A percentile compares a stretch with the other conserved stretches of the same genome.
These are phyloP conservation scores for Falco peregrinus DNA, from an alignment of 2,797 vertebrate species.

Conservation along the genomic window DNA sequence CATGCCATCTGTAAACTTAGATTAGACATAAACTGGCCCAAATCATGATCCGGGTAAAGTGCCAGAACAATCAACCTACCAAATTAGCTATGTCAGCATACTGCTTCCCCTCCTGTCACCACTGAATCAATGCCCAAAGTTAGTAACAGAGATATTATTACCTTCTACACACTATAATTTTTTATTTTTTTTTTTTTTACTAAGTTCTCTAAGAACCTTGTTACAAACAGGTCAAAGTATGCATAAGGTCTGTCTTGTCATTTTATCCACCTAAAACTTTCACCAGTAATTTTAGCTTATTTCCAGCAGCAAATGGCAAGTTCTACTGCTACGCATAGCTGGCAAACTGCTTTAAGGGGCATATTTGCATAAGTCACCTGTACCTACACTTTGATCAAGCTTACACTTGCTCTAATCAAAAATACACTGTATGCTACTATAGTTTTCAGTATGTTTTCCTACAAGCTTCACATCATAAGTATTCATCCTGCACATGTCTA, in stretches of 20 bases:
- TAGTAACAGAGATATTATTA: not conserved
- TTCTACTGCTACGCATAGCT: not conserved
- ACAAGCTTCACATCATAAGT: not conserved
- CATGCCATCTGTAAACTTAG: not conserved
- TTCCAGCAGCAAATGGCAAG: not conserved
- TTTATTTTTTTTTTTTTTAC: not conserved
- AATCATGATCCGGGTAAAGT: not conserved
- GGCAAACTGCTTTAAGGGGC: not conserved
- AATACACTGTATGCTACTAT: not conserved
- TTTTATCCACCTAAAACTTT: not conserved
- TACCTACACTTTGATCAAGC: not conserved
- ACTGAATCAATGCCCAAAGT: not conserved
- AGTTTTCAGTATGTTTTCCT: not conserved
- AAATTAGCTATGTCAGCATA: slow-evolving; percentile 25
- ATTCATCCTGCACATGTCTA: not conserved
- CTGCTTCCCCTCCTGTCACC: slow-evolving; percentile 18
- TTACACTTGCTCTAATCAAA: not conserved
- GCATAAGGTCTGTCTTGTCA: not conserved
- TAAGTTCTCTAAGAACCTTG: not conserved
- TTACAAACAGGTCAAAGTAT: not conserved
- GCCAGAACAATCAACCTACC: not conserved
- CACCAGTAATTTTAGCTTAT: not conserved
- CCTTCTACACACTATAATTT: not conserved
- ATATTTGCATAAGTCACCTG: not conserved
- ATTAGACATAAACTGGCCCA: not conserved